Evolutionary conservation across 2,113 vertebrate genomes (phyloP).

Genomic region (Aleadryas rufinucha): DNA sequence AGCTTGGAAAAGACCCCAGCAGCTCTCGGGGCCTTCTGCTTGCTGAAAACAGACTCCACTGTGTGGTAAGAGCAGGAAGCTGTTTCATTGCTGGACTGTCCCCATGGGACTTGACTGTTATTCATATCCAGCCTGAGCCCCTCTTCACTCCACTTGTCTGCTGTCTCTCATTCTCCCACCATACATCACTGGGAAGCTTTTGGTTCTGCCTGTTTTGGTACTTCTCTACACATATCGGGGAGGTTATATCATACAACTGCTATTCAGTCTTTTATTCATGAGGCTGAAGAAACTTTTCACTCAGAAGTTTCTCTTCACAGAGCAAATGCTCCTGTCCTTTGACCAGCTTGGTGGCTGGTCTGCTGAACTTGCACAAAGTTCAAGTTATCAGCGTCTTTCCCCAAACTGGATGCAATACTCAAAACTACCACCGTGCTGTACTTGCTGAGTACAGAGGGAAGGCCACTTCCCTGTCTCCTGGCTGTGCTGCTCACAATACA

Average conservation of each 20-base stretch:
- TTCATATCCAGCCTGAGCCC: background rate
- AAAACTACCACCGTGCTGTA: background rate
- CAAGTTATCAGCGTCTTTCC: background rate
- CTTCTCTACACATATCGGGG: background rate
- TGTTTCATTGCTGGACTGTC: background rate
- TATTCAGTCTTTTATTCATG: background rate
- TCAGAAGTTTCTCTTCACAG: background rate
- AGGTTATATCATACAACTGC: background rate
- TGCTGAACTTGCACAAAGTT: background rate
- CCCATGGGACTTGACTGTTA: background rate
- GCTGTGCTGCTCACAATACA: rapidly evolving
- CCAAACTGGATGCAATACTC: background rate
- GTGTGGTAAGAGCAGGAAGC: background rate
- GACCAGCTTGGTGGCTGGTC: background rate
- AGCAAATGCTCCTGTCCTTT: background rate
- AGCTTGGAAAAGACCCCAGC: background rate
- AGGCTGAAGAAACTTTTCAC: background rate
- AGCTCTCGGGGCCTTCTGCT: background rate
- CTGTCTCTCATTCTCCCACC: background rate
- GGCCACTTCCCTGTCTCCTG: background rate
- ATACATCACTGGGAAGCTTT: background rate
- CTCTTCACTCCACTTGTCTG: background rate
- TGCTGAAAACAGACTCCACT: background rate
- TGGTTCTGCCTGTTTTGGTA: background rate
- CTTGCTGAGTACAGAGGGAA: background rate